Evolutionary conservation across 2,888 invertebrate species (phyloP).

Genomic region (Ornithoptera priamus): DNA sequence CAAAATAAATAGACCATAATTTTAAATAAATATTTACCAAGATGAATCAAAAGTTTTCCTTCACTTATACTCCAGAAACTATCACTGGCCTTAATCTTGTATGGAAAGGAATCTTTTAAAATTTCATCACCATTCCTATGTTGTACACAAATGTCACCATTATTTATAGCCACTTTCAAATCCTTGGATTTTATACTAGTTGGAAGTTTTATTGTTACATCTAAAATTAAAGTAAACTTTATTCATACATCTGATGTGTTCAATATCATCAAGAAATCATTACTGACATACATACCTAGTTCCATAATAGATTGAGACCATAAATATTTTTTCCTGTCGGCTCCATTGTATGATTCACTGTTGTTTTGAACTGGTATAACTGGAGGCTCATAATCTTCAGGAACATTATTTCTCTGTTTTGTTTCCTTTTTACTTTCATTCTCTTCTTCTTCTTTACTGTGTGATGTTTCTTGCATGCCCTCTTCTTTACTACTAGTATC

Average conservation of each 20-base stretch:
- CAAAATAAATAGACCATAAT: not conserved
- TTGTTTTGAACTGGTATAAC: conserved; percentile 62
- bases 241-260: too few relatives aligned
- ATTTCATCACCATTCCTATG: conserved; percentile 64
- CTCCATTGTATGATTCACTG: conserved; percentile 88
- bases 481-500: conserved; percentile 35
- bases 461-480: conserved; percentile 24
- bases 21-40: conserved; percentile 51
- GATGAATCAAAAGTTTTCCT: conserved; percentile 81
- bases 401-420: conserved; percentile 34
- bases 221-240: conserved; percentile 48
- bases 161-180: conserved; percentile 82
- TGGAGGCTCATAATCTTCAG: conserved; percentile 61
- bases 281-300: conserved; percentile 64
- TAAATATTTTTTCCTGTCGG: conserved; percentile 85
- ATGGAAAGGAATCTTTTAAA: conserved; percentile 83
- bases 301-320: conserved; percentile 94
- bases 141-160: conserved; percentile 56
- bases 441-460: conserved; percentile 11
- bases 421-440: conserved; percentile 27
- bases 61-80: conserved; percentile 88
- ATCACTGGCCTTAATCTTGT: conserved; percentile 85
- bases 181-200: conserved; percentile 81
- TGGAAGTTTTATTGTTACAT: conserved; percentile 83
- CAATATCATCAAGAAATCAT: not conserved